Evolutionary conservation across 2,797 vertebrate species (phyloP), one percentile per base, ranked within the genome.

Genomic region (Mormyrus proboscirostris): DNA sequence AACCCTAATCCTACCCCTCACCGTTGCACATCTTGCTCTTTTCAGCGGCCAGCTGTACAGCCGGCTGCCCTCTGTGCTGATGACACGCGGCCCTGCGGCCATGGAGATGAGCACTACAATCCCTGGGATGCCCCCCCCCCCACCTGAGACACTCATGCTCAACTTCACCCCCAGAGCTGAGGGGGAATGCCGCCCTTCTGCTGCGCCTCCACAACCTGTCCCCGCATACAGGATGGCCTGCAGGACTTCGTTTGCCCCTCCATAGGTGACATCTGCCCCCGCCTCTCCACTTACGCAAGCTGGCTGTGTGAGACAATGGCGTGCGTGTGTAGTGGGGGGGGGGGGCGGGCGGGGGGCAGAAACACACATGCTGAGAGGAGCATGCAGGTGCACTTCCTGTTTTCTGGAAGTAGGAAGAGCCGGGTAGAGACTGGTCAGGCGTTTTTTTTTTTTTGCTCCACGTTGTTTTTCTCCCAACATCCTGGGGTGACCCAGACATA

Each of bases 1-100:
- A 55, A 16, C 53, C 14, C 53, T 55, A 19, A 55, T 33, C 29
- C 29, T 33, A 33, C 29, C 4, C 16, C 4, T 19, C 16, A 55
- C 53, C 53, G 14, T 19, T 44, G 41, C 41, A 44, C 0, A 44
- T 44, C 4, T 55, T 16, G 4, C 53, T 55, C 0, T 55, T 95
- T 93, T 94, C 93, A 95, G 93, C 91, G 91, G 93, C 89, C 90
- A 94, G 93, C 91, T 93, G 93, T 94, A 22, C 2, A 25, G 62
- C 9, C 8, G n/a, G 59, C 59, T 65, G 59, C 8, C 22, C 8
- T 2, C 59, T 62, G 57, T 62, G n/a, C 57, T 22, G 1, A 25
- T 2, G 1, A 62, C n/a, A 22, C n/a, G 16, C 51, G 1, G 8
- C n/a, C 51, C 4, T 53, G 14, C 1, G 19, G n/a, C n/a, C n/a